Evolutionary conservation across 2,113 vertebrate genomes (phyloP), one percentile per base, ranked within the genome.

Genomic region (Coptodon bakossiorum): DNA sequence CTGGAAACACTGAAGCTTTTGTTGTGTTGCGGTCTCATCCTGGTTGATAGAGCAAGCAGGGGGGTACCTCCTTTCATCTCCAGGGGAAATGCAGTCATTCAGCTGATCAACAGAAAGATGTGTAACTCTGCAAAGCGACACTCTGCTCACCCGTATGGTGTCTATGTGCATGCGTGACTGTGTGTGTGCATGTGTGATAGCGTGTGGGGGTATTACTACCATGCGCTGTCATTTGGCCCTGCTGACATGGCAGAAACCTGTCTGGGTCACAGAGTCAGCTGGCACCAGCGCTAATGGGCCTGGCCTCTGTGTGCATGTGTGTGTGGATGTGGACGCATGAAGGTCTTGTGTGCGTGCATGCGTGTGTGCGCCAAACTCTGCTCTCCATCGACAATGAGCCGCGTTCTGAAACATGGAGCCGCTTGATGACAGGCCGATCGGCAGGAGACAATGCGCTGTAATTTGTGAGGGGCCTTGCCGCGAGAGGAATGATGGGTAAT

Each of bases 201-300:
- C 31, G 54, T 78, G 86, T 14, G 52, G 89, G 61, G 88, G 80
- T 88, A 90, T 94, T 90, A 90, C 91, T 76, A 76, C 86, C 90
- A 88, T 81, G 90, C 84, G 81, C 94, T 95, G 96, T 96, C 96
- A 94, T 95, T 95, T 90, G 90, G 90, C 84, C 90, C 89, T 93
- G 95, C 96, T 96, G 95, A 96, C 95, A 93, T 81, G 88, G 93
- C 96, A 96, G 94, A 96, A 95, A 94, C 87, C 85, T 54, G 96
- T 97, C 96, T 96, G 96, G 96, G 96, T 97, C 96, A 96, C 95
- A 95, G 95, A 96, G 95, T 96, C 95, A 96, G 93, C 94, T 96
- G 96, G 96, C 96, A 96, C 96, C 96, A 96, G 89, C 86, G 92
- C 92, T 97, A 97, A 97, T 96, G 93, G 92, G 85, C 90, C 90